Base-by-base conservation (phyloP, 2,113 vertebrate genomes). In the Dasyprocta punctata region DNA sequence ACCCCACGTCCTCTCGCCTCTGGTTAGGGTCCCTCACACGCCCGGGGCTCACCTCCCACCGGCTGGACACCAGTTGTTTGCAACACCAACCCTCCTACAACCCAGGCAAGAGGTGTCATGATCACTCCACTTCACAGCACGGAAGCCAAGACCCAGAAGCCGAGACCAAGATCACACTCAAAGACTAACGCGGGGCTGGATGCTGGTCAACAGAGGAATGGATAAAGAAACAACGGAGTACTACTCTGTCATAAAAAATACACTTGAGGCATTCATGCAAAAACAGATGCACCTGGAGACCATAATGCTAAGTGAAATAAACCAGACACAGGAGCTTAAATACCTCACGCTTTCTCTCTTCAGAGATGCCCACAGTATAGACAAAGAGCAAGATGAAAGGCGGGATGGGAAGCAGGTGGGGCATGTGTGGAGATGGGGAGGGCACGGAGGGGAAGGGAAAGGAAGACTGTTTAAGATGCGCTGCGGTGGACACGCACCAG, bases 21-120 rank as follows among this genome's bases (percentile, higher is more conserved):
- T 1, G 6, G 4, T 17, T 17, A 20, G 4, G 10, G 5, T 5
- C 1, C 0, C 41, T 6, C 1, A 49, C 28, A 9, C 0, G 8
- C 3, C 1, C 41, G 28, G 6, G 54, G 22, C 41, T 44, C 22
- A 1, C 13, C 26, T 84, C 3, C 19, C 11, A 5, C 81, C 28
- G 20, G 19, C 0, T 30, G 7, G 0, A 2, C 1, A 30, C 14
- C n/a, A 47, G 78, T 49, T 3, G 36, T 49, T 89, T 58, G 52
- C n/a, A 1, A 4, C 9, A 41, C 0, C 47, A 1, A 33, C 30
- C 67, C 47, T 16, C 38, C 63, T 38, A 38, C 0, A 0, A 26
- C 47, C 41, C 33, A 0, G 0, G 24, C 14, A 33, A 26, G 52
- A 58, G 26, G 2, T 5, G 4, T 4, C 4, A 7, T 3, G 4